phyloP scores from a whole-genome alignment of 1,140 invertebrate species.

The Drosophila nannoptera region DNA sequence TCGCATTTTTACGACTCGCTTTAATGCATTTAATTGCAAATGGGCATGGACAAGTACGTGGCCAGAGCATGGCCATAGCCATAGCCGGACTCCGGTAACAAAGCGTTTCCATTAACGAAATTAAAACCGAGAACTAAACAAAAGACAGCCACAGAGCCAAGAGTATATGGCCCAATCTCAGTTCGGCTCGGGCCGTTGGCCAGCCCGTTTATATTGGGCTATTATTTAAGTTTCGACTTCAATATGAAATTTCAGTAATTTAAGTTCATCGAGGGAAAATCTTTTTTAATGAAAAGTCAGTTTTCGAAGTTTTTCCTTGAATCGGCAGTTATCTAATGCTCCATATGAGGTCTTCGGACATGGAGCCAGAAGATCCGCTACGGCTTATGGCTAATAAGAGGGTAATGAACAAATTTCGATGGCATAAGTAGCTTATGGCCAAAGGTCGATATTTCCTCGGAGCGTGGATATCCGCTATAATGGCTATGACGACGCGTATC shows the following conservation, averaged over 20 bases:
- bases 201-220: not conserved
- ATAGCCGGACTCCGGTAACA: conserved; percentile 3
- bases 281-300: too few relatives aligned
- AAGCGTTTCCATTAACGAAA: conserved; percentile 67
- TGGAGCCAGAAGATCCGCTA: too few relatives aligned
- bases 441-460: not conserved
- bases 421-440: too few relatives aligned
- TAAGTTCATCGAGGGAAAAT: not conserved
- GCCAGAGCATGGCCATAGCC: not conserved
- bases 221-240: conserved; percentile 1
- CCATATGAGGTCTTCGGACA: too few relatives aligned
- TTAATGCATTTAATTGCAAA: conserved; percentile 65
- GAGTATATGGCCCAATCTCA: conserved; percentile 15
- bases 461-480: not conserved
- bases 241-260: not conserved
- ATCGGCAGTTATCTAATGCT: too few relatives aligned
- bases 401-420: too few relatives aligned
- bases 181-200: not conserved
- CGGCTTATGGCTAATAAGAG: too few relatives aligned
- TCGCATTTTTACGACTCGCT: conserved; percentile 53
- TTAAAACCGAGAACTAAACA: conserved; percentile 57
- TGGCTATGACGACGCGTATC: conserved; percentile 1
- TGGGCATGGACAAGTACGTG: conserved; percentile 26
- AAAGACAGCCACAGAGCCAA: conserved; percentile 22
- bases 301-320: too few relatives aligned